Conservation (phyloP, 2,888 invertebrate genomes). For the Gandaritis pyraliata region DNA sequence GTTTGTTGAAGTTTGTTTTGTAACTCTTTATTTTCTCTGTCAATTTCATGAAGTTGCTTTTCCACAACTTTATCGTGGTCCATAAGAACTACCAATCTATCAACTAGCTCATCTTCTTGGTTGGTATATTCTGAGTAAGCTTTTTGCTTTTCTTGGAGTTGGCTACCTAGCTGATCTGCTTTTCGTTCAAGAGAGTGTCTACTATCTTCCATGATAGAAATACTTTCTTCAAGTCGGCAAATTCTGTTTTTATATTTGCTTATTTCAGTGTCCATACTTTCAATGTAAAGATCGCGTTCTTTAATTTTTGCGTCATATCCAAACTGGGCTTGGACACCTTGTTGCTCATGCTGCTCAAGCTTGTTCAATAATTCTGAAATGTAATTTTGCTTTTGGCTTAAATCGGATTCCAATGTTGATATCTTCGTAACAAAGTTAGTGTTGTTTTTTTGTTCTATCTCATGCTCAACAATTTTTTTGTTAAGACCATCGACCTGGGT, state of each 20-base stretch:
- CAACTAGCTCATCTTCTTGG: conserved; percentile 86
- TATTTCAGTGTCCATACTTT: conserved; percentile 88
- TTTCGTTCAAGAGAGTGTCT: conserved; percentile 85
- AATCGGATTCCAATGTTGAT: conserved; percentile 66
- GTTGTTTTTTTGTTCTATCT: conserved; percentile 74
- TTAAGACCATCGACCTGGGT: conserved; percentile 65
- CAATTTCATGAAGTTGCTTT: conserved; percentile 85
- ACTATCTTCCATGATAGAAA: conserved; percentile 85
- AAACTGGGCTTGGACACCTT: conserved; percentile 68
- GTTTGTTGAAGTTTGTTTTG: conserved; percentile 81
- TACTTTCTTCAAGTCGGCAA: conserved; percentile 86
- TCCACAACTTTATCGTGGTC: conserved; percentile 86
- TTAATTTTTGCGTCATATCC: conserved; percentile 88
- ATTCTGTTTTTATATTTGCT: conserved; percentile 86
- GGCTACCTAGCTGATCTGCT: conserved; percentile 85
- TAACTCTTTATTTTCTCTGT: conserved; percentile 82
- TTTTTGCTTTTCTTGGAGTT: conserved; percentile 85
- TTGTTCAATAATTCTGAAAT: conserved; percentile 64
- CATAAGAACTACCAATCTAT: conserved; percentile 85
- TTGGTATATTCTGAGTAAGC: conserved; percentile 84
- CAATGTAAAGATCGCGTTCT: conserved; percentile 89
- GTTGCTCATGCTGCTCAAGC: conserved; percentile 64
- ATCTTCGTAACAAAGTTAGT: conserved; percentile 70
- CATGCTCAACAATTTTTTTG: conserved; percentile 71
- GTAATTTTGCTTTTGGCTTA: conserved; percentile 67